Evolutionary conservation across 2,113 vertebrate genomes (phyloP), one percentile per base, ranked within the genome.

Genomic region (Hippocampus comes): DNA sequence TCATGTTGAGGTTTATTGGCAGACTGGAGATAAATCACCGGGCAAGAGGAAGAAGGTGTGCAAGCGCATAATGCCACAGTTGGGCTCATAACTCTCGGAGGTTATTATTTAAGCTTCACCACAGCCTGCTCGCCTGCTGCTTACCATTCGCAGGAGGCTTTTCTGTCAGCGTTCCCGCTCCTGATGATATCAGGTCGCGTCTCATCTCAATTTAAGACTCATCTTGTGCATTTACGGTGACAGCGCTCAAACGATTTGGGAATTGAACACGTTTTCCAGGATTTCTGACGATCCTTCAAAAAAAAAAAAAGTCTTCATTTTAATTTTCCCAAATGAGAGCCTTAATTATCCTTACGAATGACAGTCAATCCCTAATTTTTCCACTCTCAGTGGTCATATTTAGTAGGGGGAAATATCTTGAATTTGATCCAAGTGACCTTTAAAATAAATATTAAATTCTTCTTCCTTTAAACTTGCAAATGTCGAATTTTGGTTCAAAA

Each of bases 21-120:
- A 86, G 83, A 85, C 71, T 64, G 74, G 75, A 83, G 85, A 91
- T 91, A 86, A 91, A 92, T 90, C 83, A 85, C 75, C 67, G 14
- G 65, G 78, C 78, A 34, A 82, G 80, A 73, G 75, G 81, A 82
- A 46, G 85, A 82, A 88, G 83, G 88, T 89, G 87, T 89, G 84
- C 80, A 9, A 74, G 81, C 27, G 84, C 86, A 84, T 90, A 86
- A 77, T 87, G 81, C 74, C 86, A 66, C 64, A 85, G 76, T 77
- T 77, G 79, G 87, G 87, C 84, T 88, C 76, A 77, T 87, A 89
- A 91, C 84, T 91, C 87, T 84, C 71, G 73, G 71, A 8, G 57
- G 88, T 89, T 90, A 90, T 89, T 90, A 88, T 91, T 90, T 80
- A 84, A 85, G 89, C 89, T 87, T 88, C 91, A 88, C 80, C 79